Evolutionary conservation across 2,113 vertebrate species (phyloP).

Genomic region (Poecile atricapillus): DNA sequence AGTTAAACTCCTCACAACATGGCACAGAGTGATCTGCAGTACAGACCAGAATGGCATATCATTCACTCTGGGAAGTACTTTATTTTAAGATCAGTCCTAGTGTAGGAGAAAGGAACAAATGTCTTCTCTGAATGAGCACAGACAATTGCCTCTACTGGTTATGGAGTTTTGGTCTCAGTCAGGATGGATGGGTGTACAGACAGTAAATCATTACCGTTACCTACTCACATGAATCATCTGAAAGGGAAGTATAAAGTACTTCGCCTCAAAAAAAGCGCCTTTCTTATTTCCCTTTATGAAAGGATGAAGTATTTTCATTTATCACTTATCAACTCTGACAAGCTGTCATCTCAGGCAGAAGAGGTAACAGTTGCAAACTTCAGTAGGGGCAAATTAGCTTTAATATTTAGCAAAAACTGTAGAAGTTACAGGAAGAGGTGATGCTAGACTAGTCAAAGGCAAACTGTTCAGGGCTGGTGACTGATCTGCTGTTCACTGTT

Average conservation of each 20-base stretch:
- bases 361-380: conserved; percentile 5
- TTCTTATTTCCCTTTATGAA: conserved; percentile 34
- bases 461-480: neutral
- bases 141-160: conserved; percentile 1
- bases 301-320: conserved; percentile 25
- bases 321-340: conserved; percentile 40
- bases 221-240: conserved; percentile 50
- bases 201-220: conserved; percentile 52
- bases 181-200: conserved; percentile 42
- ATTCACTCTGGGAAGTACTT: neutral
- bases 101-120: neutral
- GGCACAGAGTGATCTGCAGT: neutral
- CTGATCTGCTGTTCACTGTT: neutral
- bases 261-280: conserved; percentile 31
- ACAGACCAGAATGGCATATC: neutral
- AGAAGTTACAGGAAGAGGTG: neutral
- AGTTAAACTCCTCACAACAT: neutral
- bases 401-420: conserved; percentile 14
- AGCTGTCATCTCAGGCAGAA: conserved; percentile 37
- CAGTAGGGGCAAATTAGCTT: conserved; percentile 7
- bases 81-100: conserved; percentile 3
- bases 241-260: conserved; percentile 34
- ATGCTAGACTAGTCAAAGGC: neutral
- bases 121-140: conserved; percentile 11
- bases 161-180: neutral